A percentile compares a stretch with the other conserved stretches of the same genome.
Conservation (phyloP, 2,888 invertebrate genomes). For the Piscicola geometra region DNA sequence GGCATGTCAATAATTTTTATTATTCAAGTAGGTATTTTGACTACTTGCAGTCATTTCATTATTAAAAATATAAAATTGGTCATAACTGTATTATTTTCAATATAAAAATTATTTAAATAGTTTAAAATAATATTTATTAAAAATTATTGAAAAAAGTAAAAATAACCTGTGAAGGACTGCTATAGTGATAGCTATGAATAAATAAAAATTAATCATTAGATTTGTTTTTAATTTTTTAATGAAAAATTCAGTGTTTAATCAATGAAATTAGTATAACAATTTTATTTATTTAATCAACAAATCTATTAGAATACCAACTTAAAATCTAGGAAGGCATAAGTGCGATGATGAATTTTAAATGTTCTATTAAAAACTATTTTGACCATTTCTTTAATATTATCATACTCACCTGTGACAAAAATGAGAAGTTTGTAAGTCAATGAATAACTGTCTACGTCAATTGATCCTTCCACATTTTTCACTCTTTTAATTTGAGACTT, state of each 20-base stretch:
- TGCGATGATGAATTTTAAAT: neutral
- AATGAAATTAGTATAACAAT: too few species aligned
- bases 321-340: too few species aligned
- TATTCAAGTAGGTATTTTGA: too few species aligned
- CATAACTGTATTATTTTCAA: too few species aligned
- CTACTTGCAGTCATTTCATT: too few species aligned
- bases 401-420: neutral
- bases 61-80: too few species aligned
- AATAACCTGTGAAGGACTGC: slow-evolving; percentile 27
- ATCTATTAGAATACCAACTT: too few species aligned
- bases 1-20: too few species aligned
- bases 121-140: too few species aligned
- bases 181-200: slow-evolving; percentile 14
- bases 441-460: neutral
- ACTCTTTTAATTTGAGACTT: neutral
- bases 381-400: neutral
- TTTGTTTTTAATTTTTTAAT: neutral
- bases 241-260: too few species aligned
- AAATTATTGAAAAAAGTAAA: neutral
- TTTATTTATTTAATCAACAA: too few species aligned
- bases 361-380: neutral
- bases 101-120: too few species aligned
- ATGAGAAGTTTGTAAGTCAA: neutral
- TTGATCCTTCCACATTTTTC: neutral
- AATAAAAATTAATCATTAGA: neutral